A percentile compares a stretch with the other conserved stretches of the same genome.
phyloP scores from a whole-genome alignment of 2,888 invertebrate genomes.

The Cephus nigrinus region DNA sequence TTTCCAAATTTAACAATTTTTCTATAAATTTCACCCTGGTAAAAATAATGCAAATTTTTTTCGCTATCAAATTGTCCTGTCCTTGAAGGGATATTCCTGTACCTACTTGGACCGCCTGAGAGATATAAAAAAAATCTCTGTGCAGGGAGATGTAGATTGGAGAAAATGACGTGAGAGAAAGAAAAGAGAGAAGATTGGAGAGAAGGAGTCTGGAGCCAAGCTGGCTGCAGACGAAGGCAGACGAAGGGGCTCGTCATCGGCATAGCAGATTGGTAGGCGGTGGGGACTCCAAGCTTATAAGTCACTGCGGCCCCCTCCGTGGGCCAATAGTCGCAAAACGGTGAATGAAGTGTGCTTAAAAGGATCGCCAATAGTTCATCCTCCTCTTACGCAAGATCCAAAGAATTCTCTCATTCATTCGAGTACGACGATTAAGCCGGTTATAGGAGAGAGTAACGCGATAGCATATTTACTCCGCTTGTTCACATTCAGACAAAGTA shows the following conservation, averaged over 20 bases:
- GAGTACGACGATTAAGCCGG: not conserved
- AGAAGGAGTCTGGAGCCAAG: slow-evolving; percentile 60
- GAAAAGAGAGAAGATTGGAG: slow-evolving; percentile 18
- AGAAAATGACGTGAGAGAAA: not conserved
- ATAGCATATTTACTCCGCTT: not conserved
- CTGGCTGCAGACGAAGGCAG: slow-evolving; percentile 61
- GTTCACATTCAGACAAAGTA: not conserved
- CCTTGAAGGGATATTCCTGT: not conserved
- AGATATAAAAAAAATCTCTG: not conserved
- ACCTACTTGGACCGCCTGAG: not conserved
- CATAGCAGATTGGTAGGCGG: slow-evolving; percentile 47
- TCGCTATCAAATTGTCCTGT: not conserved
- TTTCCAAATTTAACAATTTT: not conserved
- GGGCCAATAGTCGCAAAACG: slow-evolving; percentile 63
- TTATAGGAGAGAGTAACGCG: not conserved
- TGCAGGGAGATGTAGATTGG: not conserved
- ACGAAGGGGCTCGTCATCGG: slow-evolving; percentile 60
- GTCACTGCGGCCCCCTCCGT: slow-evolving; percentile 54
- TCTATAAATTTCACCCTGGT: not conserved
- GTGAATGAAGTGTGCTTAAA: slow-evolving; percentile 48
- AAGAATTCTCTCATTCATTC: slow-evolving; percentile 1
- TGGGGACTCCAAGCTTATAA: slow-evolving; percentile 64
- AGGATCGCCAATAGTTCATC: slow-evolving; percentile 4
- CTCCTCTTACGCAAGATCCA: not conserved
- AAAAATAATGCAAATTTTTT: not conserved